Evolutionary conservation across 2,113 vertebrate species (phyloP).

Genomic region (Phodopus roborovskii): DNA sequence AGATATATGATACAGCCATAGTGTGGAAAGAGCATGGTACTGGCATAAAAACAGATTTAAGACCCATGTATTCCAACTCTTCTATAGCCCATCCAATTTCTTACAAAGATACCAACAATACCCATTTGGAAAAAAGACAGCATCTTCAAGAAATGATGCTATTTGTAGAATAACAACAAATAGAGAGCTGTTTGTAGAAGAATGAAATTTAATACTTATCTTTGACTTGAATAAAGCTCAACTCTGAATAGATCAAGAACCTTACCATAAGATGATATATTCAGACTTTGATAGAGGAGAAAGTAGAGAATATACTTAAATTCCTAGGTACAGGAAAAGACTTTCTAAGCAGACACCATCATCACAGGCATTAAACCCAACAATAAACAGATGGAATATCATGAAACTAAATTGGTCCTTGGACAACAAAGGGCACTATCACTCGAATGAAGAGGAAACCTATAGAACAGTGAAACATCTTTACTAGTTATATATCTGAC

Average conservation of each 20-base stretch:
- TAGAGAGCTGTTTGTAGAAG: background rate
- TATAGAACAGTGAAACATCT: background rate
- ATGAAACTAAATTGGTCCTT: background rate
- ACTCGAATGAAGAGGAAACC: background rate
- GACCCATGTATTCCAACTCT: background rate
- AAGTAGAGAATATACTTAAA: background rate
- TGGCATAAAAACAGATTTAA: background rate
- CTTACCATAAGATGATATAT: background rate
- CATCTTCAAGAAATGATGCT: background rate
- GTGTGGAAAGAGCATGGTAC: background rate
- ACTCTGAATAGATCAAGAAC: background rate
- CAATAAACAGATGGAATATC: background rate
- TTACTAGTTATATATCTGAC: background rate
- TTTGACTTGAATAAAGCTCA: background rate
- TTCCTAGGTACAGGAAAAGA: background rate
- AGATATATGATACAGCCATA: background rate
- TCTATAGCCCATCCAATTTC: background rate
- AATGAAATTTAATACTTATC: background rate
- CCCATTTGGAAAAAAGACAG: background rate
- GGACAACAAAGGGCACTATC: background rate
- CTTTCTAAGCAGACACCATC: background rate
- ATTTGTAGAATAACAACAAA: no score
- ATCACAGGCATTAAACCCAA: background rate
- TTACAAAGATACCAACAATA: background rate
- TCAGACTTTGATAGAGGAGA: background rate